Evolutionary conservation across 1,140 invertebrate species (phyloP).

Genomic region (Leptopilina clavipes): DNA sequence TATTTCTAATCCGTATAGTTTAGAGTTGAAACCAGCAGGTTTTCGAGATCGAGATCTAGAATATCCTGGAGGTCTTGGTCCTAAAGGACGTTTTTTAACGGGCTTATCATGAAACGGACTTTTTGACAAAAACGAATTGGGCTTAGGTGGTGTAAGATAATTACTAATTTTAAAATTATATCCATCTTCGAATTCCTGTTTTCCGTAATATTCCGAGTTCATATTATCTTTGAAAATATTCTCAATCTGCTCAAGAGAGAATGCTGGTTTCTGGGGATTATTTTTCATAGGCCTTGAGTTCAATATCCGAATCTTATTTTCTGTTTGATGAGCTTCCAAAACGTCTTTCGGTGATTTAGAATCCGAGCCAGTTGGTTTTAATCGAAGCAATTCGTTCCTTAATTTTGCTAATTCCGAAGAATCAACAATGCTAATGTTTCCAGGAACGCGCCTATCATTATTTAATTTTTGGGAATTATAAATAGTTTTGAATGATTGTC

Average conservation of each 20-base stretch:
- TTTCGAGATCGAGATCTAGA: slow-evolving; percentile 43
- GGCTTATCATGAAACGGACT: slow-evolving; percentile 65
- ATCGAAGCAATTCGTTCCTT: slow-evolving; percentile 63
- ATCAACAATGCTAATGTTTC: slow-evolving; percentile 55
- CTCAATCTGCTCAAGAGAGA: slow-evolving; percentile 61
- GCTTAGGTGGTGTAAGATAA: slow-evolving; percentile 67
- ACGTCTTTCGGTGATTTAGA: slow-evolving; percentile 58
- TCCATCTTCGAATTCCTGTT: slow-evolving; percentile 43
- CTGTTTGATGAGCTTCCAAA: slow-evolving; percentile 68
- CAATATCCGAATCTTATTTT: slow-evolving; percentile 61
- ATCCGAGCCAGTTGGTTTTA: slow-evolving; percentile 53
- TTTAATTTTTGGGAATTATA: slow-evolving; percentile 73
- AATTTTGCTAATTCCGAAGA: slow-evolving; percentile 60
- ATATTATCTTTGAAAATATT: slow-evolving; percentile 63
- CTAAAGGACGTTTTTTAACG: slow-evolving; percentile 62
- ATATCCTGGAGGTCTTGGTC: slow-evolving; percentile 47
- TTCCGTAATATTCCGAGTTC: slow-evolving; percentile 48
- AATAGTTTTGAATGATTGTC: slow-evolving; percentile 71
- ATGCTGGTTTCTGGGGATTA: slow-evolving; percentile 56
- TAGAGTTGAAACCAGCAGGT: slow-evolving; percentile 42
- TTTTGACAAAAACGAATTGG: slow-evolving; percentile 62
- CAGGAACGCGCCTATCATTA: slow-evolving; percentile 59
- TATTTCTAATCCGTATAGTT: slow-evolving; percentile 51
- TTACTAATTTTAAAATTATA: slow-evolving; percentile 56
- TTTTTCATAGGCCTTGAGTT: slow-evolving; percentile 47